These are phyloP conservation scores for Oophaga pumilio DNA, from an alignment of 2,113 vertebrate species.

Conservation along the genomic window DNA sequence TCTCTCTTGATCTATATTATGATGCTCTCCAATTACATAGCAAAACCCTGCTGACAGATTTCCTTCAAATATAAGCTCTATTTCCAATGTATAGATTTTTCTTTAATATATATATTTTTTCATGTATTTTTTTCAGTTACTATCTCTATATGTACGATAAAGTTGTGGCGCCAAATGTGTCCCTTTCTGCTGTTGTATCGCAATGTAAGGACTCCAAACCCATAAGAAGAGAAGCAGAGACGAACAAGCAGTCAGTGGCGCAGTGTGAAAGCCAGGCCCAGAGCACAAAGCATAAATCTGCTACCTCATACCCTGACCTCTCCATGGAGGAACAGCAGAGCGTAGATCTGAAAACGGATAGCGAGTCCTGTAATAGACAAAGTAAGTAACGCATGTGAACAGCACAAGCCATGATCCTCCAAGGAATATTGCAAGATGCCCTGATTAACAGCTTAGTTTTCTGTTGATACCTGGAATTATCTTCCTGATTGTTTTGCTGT, in stretches of 20 bases:
- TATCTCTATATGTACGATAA: conserved; percentile 97
- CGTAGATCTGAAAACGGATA: conserved; percentile 71
- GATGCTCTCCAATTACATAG: too few relatives aligned
- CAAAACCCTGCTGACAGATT: too few relatives aligned
- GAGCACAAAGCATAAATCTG: conserved; percentile 72
- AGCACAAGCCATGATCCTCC: neutral
- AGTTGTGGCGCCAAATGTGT: conserved; percentile 95
- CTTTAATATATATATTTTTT: neutral
- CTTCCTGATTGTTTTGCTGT: conserved; percentile 24
- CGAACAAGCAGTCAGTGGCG: conserved; percentile 74
- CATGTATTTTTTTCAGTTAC: conserved; percentile 77
- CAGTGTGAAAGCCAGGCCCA: conserved; percentile 79
- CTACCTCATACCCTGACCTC: conserved; percentile 73
- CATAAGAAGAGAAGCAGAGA: conserved; percentile 74
- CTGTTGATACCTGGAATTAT: conserved; percentile 45
- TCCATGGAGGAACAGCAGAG: conserved; percentile 78
- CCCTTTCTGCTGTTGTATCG: conserved; percentile 74
- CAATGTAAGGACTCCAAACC: conserved; percentile 76
- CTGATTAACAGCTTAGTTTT: conserved; percentile 34
- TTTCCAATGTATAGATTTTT: neutral
- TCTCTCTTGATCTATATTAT: too few relatives aligned
- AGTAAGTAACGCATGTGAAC: conserved; percentile 67
- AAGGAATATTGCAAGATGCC: conserved; percentile 13
- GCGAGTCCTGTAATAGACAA: conserved; percentile 64
- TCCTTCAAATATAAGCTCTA: too few relatives aligned